These are phyloP conservation scores for Serranus cabrilla DNA, from an alignment of 2,797 vertebrate species.

Conservation along the genomic window DNA sequence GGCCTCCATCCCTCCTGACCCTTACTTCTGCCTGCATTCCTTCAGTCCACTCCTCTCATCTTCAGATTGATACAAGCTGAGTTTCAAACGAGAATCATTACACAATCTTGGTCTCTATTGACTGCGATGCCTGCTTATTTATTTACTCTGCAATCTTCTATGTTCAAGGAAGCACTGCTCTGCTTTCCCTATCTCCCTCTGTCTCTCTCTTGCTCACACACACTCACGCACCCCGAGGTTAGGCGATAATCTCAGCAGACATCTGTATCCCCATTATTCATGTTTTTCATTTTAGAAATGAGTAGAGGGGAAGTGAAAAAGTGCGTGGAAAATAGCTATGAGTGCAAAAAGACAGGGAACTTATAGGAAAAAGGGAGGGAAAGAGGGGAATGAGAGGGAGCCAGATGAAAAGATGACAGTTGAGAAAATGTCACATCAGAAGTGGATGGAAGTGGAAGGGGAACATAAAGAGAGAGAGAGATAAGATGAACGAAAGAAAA, in stretches of 20 bases:
- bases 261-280: slow-evolving; percentile 50
- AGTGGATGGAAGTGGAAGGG: slow-evolving; percentile 32
- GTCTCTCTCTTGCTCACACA: background rate
- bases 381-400: slow-evolving; percentile 2
- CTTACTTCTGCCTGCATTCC: background rate
- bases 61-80: slow-evolving; percentile 27
- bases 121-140: slow-evolving; percentile 29
- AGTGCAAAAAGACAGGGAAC: slow-evolving; percentile 36
- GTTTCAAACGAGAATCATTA: slow-evolving; percentile 37
- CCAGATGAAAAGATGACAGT: slow-evolving; percentile 39
- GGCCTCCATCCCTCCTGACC: background rate
- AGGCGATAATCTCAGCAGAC: slow-evolving; percentile 50
- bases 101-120: slow-evolving; percentile 34
- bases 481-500: slow-evolving; percentile 37
- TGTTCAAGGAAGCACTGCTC: slow-evolving; percentile 19
- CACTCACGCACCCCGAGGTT: slow-evolving; percentile 26
- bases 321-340: slow-evolving; percentile 30
- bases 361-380: background rate
- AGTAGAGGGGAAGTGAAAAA: slow-evolving; percentile 31
- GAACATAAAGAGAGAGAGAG: slow-evolving; percentile 28
- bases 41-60: slow-evolving; percentile 2
- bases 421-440: slow-evolving; percentile 53
- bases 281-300: slow-evolving; percentile 49
- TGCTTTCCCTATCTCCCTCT: background rate
- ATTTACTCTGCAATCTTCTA: slow-evolving; percentile 36